These are phyloP conservation scores for Poeciliopsis occidentalis DNA, from an alignment of 2,113 vertebrate genomes.

Conservation along the genomic window DNA sequence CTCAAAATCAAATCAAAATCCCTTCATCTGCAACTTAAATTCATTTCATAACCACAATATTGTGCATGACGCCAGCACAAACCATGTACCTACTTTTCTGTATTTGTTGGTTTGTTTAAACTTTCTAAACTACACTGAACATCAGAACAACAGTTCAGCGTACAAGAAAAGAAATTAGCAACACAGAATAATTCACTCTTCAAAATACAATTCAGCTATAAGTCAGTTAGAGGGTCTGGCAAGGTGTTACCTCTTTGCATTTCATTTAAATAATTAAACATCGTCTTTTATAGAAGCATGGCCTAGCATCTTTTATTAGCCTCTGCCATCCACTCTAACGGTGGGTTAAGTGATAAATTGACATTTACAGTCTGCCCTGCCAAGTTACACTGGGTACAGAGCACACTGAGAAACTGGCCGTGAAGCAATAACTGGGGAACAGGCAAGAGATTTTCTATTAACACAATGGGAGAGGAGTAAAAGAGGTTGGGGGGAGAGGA, in stretches of 20 bases:
- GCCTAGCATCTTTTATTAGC: slow-evolving; percentile 66
- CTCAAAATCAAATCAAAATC: neutral
- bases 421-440: slow-evolving; percentile 66
- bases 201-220: neutral
- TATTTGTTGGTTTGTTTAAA: neutral
- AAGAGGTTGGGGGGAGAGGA: slow-evolving; percentile 37
- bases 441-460: slow-evolving; percentile 73
- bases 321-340: slow-evolving; percentile 67
- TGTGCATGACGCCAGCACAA: neutral
- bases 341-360: slow-evolving; percentile 80
- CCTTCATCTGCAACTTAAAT: neutral
- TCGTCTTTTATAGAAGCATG: slow-evolving; percentile 51
- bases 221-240: neutral
- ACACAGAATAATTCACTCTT: neutral
- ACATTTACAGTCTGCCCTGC: slow-evolving; percentile 72
- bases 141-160: neutral
- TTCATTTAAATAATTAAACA: slow-evolving; percentile 57
- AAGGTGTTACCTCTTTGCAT: slow-evolving; percentile 20
- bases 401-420: slow-evolving; percentile 63
- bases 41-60: neutral
- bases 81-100: too few species aligned
- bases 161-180: neutral
- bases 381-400: slow-evolving; percentile 66
- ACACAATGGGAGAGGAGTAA: slow-evolving; percentile 59
- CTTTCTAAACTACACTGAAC: neutral